Percentiles rank a stretch among this genome's conserved stretches.
Evolutionary conservation across 2,797 vertebrate species (phyloP).

Genomic region (Naso thynnoides): DNA sequence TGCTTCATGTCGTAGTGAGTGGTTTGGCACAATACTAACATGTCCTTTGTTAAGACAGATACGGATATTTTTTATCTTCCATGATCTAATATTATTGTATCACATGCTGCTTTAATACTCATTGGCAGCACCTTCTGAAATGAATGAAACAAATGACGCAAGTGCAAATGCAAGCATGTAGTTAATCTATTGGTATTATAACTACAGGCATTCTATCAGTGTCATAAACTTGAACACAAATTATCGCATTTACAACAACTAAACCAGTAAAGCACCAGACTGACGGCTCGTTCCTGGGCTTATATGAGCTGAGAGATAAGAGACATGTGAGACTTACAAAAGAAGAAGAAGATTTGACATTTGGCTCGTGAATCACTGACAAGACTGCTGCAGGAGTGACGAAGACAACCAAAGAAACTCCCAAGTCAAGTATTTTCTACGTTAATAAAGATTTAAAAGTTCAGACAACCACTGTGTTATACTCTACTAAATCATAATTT

Average conservation of each 20-base stretch:
- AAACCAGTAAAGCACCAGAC: constrained; percentile 23
- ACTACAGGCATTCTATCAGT: neutral
- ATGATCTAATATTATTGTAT: no score
- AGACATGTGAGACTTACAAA: constrained; percentile 38
- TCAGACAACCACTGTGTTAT: no score
- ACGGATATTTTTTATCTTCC: no score
- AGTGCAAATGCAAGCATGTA: neutral
- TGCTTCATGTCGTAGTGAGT: no score
- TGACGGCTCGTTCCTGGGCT: constrained; percentile 26
- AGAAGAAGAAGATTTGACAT: constrained; percentile 45
- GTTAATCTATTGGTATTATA: neutral
- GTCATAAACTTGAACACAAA: constrained; percentile 15
- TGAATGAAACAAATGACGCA: neutral
- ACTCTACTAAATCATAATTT: no score
- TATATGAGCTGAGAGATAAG: constrained; percentile 47
- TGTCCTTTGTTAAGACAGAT: no score
- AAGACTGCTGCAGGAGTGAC: no score
- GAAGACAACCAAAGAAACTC: no score
- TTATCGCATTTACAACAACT: constrained; percentile 2
- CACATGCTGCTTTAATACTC: neutral
- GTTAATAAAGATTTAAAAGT: no score
- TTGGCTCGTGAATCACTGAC: no score
- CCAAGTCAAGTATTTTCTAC: no score
- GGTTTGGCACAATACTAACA: no score
- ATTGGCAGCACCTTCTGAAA: neutral